phyloP scores from a whole-genome alignment of 2,888 invertebrate genomes.

The Coremacera marginata region DNA sequence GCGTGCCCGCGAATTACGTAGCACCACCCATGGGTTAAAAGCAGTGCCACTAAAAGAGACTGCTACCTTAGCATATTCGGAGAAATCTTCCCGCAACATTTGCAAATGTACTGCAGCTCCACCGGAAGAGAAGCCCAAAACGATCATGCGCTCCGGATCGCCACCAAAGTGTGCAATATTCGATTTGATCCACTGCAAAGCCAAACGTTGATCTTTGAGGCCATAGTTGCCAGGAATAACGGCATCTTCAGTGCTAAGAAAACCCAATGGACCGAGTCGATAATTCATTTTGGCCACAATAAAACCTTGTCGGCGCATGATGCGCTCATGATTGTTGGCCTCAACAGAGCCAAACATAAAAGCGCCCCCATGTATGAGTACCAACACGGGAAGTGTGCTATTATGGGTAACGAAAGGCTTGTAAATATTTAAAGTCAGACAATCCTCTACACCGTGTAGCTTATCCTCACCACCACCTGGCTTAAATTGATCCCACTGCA shows the following conservation, averaged over 20 bases:
- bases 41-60: constrained; percentile 78
- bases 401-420: constrained; percentile 68
- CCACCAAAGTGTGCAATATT: constrained; percentile 81
- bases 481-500: constrained; percentile 74
- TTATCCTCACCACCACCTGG: constrained; percentile 48
- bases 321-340: constrained; percentile 71
- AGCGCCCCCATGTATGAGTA: constrained; percentile 78
- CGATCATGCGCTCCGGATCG: constrained; percentile 77
- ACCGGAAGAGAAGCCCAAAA: constrained; percentile 81
- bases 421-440: constrained; percentile 76
- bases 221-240: constrained; percentile 80
- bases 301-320: constrained; percentile 75
- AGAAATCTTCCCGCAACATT: constrained; percentile 72
- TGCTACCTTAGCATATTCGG: constrained; percentile 46
- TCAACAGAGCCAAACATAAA: constrained; percentile 75
- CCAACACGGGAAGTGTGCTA: constrained; percentile 72
- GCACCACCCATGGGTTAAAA: constrained; percentile 74
- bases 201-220: constrained; percentile 80
- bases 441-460: constrained; percentile 75
- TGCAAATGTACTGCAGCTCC: constrained; percentile 83
- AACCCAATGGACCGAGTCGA: constrained; percentile 80
- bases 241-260: constrained; percentile 80
- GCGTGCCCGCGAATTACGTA: constrained; percentile 71
- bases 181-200: constrained; percentile 77
- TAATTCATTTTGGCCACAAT: constrained; percentile 80